Base-by-base conservation (phyloP, 2,888 invertebrate species). In the Habrosyne pyritoides region DNA sequence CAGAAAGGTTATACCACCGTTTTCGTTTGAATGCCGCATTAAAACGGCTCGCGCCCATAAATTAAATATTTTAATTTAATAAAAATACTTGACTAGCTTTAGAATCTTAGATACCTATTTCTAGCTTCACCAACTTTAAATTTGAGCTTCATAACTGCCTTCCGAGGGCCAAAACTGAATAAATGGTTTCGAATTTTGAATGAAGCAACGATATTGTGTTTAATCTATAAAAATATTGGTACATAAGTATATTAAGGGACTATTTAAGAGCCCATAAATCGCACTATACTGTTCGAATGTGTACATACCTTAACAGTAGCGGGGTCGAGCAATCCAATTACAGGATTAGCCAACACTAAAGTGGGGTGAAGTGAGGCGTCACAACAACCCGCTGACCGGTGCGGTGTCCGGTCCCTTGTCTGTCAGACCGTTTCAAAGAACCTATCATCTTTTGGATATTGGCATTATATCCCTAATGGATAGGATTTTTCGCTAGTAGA, bases 321-420 rank as follows among this genome's bases (percentile, higher is more conserved):
- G 60, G 59, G 66, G 67, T 60, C 73, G 69, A 69, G 71, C 77
- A 84, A 85, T 84, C 85, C 85, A 84, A 84, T 85, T 84, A 85
- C 55, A 63, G 77, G 83, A 84, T 85, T 84, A 85, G 77, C 67
- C 57, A 61, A 66, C 72, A 75, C 69, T 81, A 78, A 83, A 84
- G 83, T 84, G 83, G 79, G 77, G 82, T 85, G 82, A 81, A 84
- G 78, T 82, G 80, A 79, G 60, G 68, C 81, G 76, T 69, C 75
- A 71, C 77, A 69, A 54, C 36, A 51, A 42, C 61, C 53, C 49
- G 10, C 53, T 52, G 21, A 21, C 49, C 33, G 60, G 53, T 47
- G 10, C 53, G 52, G 21, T 54, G 59, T 59, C 57, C 56, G 26
- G 28, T 48, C 26, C 55, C 24, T 42, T 42, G 42, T 42, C 42